Evolutionary conservation across 2,113 vertebrate genomes (phyloP).

Genomic region (Oryzias javanicus): DNA sequence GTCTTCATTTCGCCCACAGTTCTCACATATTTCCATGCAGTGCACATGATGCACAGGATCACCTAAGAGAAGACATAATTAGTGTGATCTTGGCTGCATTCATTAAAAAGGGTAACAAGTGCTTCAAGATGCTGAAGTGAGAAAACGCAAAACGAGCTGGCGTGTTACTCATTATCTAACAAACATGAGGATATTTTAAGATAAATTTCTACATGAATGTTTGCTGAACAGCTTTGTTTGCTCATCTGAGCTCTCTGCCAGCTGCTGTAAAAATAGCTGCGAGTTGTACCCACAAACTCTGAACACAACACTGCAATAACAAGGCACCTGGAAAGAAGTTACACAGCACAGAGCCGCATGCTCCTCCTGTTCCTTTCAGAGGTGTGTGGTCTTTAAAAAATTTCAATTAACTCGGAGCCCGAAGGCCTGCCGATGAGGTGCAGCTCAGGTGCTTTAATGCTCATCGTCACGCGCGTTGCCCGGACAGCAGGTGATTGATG

Average conservation of each 20-base stretch:
- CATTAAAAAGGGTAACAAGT: constrained; percentile 31
- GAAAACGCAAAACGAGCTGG: constrained; percentile 19
- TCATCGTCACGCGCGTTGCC: constrained; percentile 52
- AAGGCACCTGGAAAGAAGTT: constrained; percentile 4
- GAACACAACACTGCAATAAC: constrained; percentile 12
- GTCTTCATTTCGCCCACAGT: constrained; percentile 21
- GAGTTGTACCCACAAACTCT: constrained; percentile 13
- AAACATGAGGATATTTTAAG: constrained; percentile 16
- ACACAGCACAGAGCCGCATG: constrained; percentile 5
- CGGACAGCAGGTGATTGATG: constrained; percentile 58
- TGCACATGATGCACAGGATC: constrained; percentile 26
- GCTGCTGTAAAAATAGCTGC: constrained; percentile 37
- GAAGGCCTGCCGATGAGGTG: constrained; percentile 28
- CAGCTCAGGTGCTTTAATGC: constrained; percentile 61
- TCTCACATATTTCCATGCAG: constrained; percentile 11
- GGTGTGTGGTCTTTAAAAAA: constrained; percentile 34
- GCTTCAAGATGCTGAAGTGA: constrained; percentile 6
- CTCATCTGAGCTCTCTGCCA: constrained; percentile 20
- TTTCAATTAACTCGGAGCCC: constrained; percentile 53
- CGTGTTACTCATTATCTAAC: constrained; percentile 22
- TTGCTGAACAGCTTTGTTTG: constrained; percentile 32
- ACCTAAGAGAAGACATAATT: constrained; percentile 53
- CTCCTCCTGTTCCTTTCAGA: constrained; percentile 14
- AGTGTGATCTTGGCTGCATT: constrained; percentile 28
- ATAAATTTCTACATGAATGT: constrained; percentile 15